Conservation (phyloP, 1,140 invertebrate genomes). For the Trypoxylus dichotomus region DNA sequence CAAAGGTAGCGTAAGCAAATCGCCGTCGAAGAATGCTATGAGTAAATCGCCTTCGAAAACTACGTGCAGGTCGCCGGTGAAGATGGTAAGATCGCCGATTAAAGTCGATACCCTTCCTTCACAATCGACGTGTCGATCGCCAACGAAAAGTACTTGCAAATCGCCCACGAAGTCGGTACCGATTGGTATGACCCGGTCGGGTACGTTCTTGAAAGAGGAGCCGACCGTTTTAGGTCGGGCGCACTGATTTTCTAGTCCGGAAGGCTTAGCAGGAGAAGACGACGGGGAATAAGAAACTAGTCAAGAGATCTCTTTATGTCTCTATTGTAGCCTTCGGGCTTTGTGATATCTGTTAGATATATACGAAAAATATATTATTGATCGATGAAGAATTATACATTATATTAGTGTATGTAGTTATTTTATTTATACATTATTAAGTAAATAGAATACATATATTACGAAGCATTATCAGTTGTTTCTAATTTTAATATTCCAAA, state of each 20-base stretch:
- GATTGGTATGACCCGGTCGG: slow-evolving; percentile 59
- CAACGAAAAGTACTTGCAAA: slow-evolving; percentile 36
- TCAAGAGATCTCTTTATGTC: slow-evolving; percentile 28
- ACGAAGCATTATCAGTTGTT: neutral
- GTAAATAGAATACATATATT: slow-evolving; percentile 10
- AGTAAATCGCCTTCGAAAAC: slow-evolving; percentile 8
- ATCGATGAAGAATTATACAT: slow-evolving; percentile 14
- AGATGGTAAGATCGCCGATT: slow-evolving; percentile 25
- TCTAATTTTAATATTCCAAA: neutral
- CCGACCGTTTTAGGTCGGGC: slow-evolving; percentile 47
- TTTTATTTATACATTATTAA: slow-evolving; percentile 27
- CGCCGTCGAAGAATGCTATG: neutral
- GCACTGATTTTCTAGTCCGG: slow-evolving; percentile 23
- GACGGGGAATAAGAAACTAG: neutral
- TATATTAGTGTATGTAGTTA: slow-evolving; percentile 27
- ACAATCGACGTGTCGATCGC: slow-evolving; percentile 35
- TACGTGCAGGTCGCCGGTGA: slow-evolving; percentile 20
- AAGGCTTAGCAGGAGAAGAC: neutral
- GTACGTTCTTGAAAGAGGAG: slow-evolving; percentile 74
- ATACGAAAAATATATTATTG: slow-evolving; percentile 21
- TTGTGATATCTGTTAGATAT: slow-evolving; percentile 30
- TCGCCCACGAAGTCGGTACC: neutral
- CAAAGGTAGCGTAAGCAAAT: neutral
- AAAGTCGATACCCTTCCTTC: slow-evolving; percentile 13
- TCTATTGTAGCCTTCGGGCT: slow-evolving; percentile 25